Conservation (phyloP, 1,140 invertebrate genomes). For the Solenopsis fugax region DNA sequence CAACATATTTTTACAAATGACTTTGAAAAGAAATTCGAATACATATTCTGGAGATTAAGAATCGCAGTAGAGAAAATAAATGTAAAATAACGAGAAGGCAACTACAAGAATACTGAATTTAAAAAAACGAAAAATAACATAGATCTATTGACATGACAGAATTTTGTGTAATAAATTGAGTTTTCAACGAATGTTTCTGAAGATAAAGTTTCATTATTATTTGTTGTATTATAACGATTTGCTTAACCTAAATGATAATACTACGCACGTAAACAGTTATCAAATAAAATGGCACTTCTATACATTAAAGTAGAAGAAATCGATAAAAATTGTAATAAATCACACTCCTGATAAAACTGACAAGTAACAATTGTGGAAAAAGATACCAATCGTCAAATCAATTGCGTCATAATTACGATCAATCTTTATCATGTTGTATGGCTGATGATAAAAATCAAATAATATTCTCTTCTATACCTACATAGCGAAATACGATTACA, state of each 20-base stretch:
- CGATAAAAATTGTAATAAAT: conserved; percentile 64
- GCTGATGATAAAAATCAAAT: conserved; percentile 14
- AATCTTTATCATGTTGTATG: not conserved
- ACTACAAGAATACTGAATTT: not conserved
- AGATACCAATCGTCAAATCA: conserved; percentile 21
- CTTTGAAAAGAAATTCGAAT: not conserved
- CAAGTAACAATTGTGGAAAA: conserved; percentile 9
- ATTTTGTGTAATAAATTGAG: not conserved
- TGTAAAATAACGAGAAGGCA: not conserved
- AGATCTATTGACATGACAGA: not conserved
- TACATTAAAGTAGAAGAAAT: not conserved
- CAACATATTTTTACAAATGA: conserved; percentile 22
- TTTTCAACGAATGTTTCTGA: not conserved
- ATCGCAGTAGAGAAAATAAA: not conserved
- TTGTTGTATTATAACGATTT: conserved; percentile 33
- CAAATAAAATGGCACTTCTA: conserved; percentile 33
- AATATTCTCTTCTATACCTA: not conserved
- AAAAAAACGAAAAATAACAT: not conserved
- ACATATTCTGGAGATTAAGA: not conserved
- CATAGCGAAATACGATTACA: conserved; percentile 1
- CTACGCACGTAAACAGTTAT: conserved; percentile 24
- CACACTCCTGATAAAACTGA: conserved; percentile 42
- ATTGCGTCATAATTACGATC: conserved; percentile 51
- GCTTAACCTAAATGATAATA: conserved; percentile 68
- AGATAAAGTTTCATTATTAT: not conserved